Conservation (phyloP, 2,888 invertebrate genomes). For the Melinaea marsaeus region DNA sequence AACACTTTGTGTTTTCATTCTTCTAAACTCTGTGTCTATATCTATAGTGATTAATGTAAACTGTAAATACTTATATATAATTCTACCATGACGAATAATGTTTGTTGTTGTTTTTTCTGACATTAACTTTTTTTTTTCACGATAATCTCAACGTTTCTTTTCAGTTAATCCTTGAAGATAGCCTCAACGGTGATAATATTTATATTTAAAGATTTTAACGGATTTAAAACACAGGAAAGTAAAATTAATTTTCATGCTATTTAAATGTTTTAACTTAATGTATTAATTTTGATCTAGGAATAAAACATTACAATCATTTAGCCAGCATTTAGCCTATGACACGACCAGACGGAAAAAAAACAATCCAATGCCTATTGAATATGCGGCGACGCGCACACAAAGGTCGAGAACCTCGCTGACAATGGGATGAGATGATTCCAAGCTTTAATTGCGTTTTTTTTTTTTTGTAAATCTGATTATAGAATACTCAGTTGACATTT, state of each 20-base stretch:
- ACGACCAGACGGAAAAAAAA: conserved; percentile 41
- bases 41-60: too few species aligned
- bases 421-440: conserved; percentile 53
- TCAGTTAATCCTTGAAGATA: too few species aligned
- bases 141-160: too few species aligned
- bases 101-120: too few species aligned
- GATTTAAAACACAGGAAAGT: too few species aligned
- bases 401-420: conserved; percentile 62
- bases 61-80: too few species aligned
- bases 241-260: background rate
- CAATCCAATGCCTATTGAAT: conserved; percentile 51
- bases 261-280: background rate
- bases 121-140: too few species aligned
- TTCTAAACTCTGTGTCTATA: too few species aligned
- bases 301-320: conserved; percentile 15
- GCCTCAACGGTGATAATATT: too few species aligned
- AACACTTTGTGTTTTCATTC: background rate
- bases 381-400: conserved; percentile 49
- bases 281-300: background rate
- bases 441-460: conserved; percentile 47
- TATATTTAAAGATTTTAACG: too few species aligned
- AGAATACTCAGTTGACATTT: background rate
- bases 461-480: conserved; percentile 26
- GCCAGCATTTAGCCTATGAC: conserved; percentile 36
- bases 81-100: too few species aligned